Base-by-base conservation (phyloP, 2,113 vertebrate genomes). In the Reinhardtius hippoglossoides region DNA sequence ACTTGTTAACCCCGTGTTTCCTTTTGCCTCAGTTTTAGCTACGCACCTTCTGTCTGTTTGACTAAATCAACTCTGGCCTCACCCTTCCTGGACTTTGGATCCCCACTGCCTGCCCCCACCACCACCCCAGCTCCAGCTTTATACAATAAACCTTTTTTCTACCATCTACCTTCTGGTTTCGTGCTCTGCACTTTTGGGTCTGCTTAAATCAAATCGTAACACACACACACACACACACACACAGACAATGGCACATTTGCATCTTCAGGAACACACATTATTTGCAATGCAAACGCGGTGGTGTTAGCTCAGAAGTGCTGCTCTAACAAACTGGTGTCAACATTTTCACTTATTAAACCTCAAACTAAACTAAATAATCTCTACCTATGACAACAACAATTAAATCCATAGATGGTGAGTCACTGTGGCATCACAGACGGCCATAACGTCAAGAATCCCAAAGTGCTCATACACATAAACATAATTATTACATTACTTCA, bases 211-310 rank as follows among this genome's bases (percentile, higher is more conserved):
- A n/a, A n/a, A n/a, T n/a, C n/a, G n/a, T n/a, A n/a, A 2, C 63
- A 58, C 1, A 37, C 20, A 23, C 16, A 60, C 65, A 64, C 27
- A 48, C 40, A 67, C 55, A 68, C 10, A 44, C 48, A 5, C 18
- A 2, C 18, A 21, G 21, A 31, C 54, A 27, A 23, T 15, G 2
- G n/a, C 24, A 23, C 66, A 48, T 64, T 78, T 61, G 61, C 4
- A 24, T 74, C 73, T 70, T 40, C 61, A 54, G 35, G 42, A 26
- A 52, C 55, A 55, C 0, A 14, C 12, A 20, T 7, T 40, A 42
- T 74, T 68, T 75, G 74, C 37, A 70, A 56, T 63, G 37, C 76
- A 81, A 74, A 75, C 62, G 57, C 40, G 14, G 24, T 20, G 1
- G 52, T 21, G 31, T 61, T 71, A 50, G 18, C 44, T 23, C 13